Evolutionary conservation across 2,888 invertebrate species (phyloP).

Genomic region (Diplazon laetatorius): DNA sequence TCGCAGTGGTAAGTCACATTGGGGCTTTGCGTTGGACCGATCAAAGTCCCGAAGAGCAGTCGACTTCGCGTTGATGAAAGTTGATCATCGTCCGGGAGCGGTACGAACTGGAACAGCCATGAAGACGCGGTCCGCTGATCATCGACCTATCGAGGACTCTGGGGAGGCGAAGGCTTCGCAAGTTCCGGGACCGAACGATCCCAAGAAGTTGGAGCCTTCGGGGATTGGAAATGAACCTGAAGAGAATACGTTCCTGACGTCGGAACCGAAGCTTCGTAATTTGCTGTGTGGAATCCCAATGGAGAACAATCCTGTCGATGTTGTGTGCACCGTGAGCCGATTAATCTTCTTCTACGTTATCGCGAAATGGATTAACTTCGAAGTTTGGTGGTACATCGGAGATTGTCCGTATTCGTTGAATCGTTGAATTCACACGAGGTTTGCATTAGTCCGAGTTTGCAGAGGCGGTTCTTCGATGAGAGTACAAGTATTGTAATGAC

Average conservation of each 20-base stretch:
- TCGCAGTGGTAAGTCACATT: constrained; percentile 40
- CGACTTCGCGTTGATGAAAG: not conserved
- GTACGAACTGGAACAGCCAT: constrained; percentile 14
- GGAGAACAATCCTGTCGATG: constrained; percentile 68
- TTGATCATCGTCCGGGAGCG: constrained; percentile 21
- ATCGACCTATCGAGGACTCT: not conserved
- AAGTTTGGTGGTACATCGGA: constrained; percentile 71
- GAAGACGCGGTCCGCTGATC: not conserved
- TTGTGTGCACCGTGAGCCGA: constrained; percentile 73
- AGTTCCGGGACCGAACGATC: constrained; percentile 10
- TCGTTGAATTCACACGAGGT: constrained; percentile 28
- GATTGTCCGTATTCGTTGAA: constrained; percentile 64
- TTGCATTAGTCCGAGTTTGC: not conserved
- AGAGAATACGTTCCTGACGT: constrained; percentile 62
- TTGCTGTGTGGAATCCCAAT: constrained; percentile 68
- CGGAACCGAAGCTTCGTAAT: constrained; percentile 72
- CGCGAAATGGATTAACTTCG: constrained; percentile 75
- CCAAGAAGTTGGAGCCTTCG: constrained; percentile 27
- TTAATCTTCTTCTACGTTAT: constrained; percentile 73
- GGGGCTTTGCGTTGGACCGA: constrained; percentile 19
- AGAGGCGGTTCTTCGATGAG: too few species aligned
- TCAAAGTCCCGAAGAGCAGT: not conserved
- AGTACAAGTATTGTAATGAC: too few species aligned
- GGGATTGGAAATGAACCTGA: not conserved
- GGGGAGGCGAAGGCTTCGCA: constrained; percentile 1